A percentile compares a stretch with the other conserved stretches of the same genome.
These are phyloP conservation scores for Xiphydria camelus DNA, from an alignment of 2,888 invertebrate species.

Conservation along the genomic window DNA sequence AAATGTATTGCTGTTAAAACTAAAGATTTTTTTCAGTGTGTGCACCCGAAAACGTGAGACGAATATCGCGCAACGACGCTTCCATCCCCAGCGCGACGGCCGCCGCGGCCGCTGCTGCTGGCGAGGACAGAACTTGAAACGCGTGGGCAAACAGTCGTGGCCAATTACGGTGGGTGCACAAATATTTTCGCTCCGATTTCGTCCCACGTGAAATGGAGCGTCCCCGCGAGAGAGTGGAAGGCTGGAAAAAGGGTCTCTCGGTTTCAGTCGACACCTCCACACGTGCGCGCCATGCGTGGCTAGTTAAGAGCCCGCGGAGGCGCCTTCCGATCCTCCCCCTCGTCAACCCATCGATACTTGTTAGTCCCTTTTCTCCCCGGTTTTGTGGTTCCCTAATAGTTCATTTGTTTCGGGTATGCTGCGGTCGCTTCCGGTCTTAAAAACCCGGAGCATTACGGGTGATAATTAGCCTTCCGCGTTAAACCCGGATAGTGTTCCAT, in stretches of 20 bases:
- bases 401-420: constrained; percentile 42
- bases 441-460: constrained; percentile 16
- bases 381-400: constrained; percentile 41
- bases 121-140: constrained; percentile 6
- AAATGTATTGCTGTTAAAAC: too few species aligned
- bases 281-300: constrained; percentile 55
- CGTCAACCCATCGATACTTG: constrained; percentile 5
- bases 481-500: neutral
- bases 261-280: constrained; percentile 54
- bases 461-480: constrained; percentile 16
- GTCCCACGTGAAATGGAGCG: constrained; percentile 40
- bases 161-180: constrained; percentile 35
- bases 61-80: too few species aligned
- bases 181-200: constrained; percentile 43
- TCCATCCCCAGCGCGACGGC: too few species aligned
- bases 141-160: constrained; percentile 19
- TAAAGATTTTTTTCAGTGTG: too few species aligned
- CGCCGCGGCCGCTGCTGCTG: too few species aligned
- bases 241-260: constrained; percentile 13
- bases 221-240: constrained; percentile 9
- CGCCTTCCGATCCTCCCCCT: constrained; percentile 26
- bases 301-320: constrained; percentile 45
- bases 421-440: constrained; percentile 40
- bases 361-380: constrained; percentile 14
- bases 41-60: too few species aligned